Evolutionary conservation across 2,888 invertebrate genomes (phyloP), one percentile per base, ranked within the genome.

Genomic region (Thyatira batis): DNA sequence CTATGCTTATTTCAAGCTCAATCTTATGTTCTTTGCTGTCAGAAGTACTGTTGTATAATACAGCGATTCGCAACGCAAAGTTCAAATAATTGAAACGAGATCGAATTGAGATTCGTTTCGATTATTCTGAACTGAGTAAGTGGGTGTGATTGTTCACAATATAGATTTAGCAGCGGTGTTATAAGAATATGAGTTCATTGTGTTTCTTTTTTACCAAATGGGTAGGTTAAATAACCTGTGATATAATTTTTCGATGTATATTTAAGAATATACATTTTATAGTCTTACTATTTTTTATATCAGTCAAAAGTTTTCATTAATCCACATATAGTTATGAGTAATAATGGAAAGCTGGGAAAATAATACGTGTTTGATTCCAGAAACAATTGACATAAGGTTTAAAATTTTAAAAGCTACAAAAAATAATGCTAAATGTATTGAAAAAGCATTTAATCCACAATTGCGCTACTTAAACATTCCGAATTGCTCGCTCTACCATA

Each of bases 141-240:
- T 53, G 50, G 33, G 55, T 50, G 56, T 53, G 59, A 60, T 58
- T 45, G 57, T 58, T 56, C 53, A 61, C 56, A 59, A 51, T 56
- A 58, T 45, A 51, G 48, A 54, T 54, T 60, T 61, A 53, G 54
- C 58, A 57, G 61, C 55, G 55, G 49, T 54, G n/a, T 57, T 57
- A 4, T 57, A 57, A 52, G 56, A 57, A 57, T 61, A 63, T 54
- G 58, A 48, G 58, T 49, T 59, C 58, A 48, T 59, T 59, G 61
- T 63, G 58, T 58, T 56, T 61, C 54, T 57, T 60, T 54, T 58
- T 50, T 49, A 44, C 25, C 49, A 48, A 49, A 51, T 44, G 39
- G 20, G n/a, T n/a, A n/a, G n/a, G n/a, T n/a, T n/a, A n/a, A n/a
- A n/a, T n/a, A n/a, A n/a, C n/a, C n/a, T n/a, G n/a, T n/a, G n/a